Conservation (phyloP, 2,888 invertebrate species). For the Deroplatys truncata region DNA sequence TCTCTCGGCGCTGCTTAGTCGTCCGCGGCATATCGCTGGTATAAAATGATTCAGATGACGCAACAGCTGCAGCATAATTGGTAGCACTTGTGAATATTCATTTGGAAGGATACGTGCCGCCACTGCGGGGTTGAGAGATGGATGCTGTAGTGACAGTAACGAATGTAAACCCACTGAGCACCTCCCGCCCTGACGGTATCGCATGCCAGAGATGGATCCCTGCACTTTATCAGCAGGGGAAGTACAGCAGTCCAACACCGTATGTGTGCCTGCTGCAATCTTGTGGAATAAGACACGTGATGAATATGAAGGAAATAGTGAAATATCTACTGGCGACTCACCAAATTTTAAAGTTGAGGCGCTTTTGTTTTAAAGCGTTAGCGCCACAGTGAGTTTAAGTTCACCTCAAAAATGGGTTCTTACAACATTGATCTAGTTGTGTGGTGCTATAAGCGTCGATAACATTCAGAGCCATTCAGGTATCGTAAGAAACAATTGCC, state of each 20-base stretch:
- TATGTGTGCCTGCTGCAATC: neutral
- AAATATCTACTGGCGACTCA: neutral
- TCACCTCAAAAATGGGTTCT: too few species aligned
- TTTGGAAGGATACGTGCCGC: neutral
- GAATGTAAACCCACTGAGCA: slow-evolving; percentile 8
- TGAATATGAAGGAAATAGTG: neutral
- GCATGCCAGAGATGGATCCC: slow-evolving; percentile 19
- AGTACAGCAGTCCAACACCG: too few species aligned
- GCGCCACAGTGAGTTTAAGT: too few species aligned
- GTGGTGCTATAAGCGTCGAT: too few species aligned
- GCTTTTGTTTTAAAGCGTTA: too few species aligned
- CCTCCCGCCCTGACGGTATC: neutral
- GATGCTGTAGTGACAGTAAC: slow-evolving; percentile 9
- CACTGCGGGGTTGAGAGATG: neutral
- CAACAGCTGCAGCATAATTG: neutral
- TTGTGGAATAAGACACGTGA: neutral
- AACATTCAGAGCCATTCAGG: too few species aligned
- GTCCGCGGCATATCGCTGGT: too few species aligned
- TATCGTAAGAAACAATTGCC: too few species aligned
- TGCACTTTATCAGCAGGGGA: slow-evolving; percentile 14
- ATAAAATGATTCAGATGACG: too few species aligned
- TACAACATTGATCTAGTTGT: too few species aligned
- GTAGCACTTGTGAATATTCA: neutral
- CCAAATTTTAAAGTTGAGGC: too few species aligned
- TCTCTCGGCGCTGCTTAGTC: too few species aligned